These are phyloP conservation scores for Helobdella robusta DNA, from an alignment of 2,888 invertebrate genomes.

Conservation along the genomic window DNA sequence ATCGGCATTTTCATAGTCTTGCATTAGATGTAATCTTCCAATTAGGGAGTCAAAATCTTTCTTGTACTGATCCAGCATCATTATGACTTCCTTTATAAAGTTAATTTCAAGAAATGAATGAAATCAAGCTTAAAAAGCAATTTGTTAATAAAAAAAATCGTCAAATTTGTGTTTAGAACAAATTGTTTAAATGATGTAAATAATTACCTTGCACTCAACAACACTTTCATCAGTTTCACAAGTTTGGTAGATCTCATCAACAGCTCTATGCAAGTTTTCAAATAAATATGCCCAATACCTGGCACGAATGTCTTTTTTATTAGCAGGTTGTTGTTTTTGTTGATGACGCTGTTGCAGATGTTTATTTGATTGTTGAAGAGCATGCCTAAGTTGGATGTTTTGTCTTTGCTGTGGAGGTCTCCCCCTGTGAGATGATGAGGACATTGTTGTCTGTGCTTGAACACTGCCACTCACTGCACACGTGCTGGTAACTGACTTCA, in stretches of 20 bases:
- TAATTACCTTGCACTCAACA: conserved; percentile 65
- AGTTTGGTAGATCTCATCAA: conserved; percentile 88
- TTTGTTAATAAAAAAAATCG: conserved; percentile 3
- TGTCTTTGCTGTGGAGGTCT: background rate
- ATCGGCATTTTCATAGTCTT: conserved; percentile 78
- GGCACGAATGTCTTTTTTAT: conserved; percentile 64
- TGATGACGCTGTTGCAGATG: background rate
- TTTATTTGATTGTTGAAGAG: background rate
- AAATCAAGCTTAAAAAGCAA: background rate
- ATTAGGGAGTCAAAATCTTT: conserved; percentile 85
- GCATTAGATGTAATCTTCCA: conserved; percentile 83
- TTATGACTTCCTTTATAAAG: conserved; percentile 69
- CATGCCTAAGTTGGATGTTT: background rate
- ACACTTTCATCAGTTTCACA: conserved; percentile 88
- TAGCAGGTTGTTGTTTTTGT: conserved; percentile 30
- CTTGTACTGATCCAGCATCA: conserved; percentile 85
- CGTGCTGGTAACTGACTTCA: background rate
- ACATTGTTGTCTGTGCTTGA: background rate
- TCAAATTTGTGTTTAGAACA: background rate
- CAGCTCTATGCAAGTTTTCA: conserved; percentile 81
- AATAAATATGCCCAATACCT: conserved; percentile 90
- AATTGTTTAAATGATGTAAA: background rate
- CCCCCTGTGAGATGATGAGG: background rate
- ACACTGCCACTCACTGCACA: background rate
- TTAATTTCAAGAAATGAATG: background rate